These are phyloP conservation scores for Aphelocoma californica DNA, from an alignment of 2,797 vertebrate species.

Conservation along the genomic window DNA sequence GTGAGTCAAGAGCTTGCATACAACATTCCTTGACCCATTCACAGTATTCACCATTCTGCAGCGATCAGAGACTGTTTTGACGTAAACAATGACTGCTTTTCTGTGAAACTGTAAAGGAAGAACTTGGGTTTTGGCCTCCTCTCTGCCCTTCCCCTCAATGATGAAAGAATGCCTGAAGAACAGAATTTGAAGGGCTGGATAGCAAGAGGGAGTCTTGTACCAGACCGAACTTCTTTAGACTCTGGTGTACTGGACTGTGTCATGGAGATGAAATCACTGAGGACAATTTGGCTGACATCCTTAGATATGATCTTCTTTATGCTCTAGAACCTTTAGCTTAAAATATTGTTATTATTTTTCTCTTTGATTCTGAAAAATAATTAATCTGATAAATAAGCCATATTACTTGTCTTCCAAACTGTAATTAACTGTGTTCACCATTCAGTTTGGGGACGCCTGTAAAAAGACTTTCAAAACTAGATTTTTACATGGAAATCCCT, in stretches of 20 bases:
- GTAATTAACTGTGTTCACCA: background rate
- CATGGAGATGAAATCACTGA: background rate
- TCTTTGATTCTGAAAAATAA: background rate
- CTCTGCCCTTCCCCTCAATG: background rate
- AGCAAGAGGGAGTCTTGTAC: background rate
- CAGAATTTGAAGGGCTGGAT: background rate
- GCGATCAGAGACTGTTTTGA: background rate
- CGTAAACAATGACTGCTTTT: background rate
- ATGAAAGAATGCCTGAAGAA: background rate
- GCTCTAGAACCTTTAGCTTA: background rate
- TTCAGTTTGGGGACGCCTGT: fast-evolving
- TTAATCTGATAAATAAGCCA: background rate
- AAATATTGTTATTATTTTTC: background rate
- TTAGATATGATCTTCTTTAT: background rate
- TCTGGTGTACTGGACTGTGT: background rate
- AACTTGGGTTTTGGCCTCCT: background rate
- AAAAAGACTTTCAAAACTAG: background rate
- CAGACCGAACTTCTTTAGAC: background rate
- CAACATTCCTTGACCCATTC: background rate
- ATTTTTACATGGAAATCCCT: background rate
- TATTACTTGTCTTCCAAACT: background rate
- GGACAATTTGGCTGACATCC: background rate
- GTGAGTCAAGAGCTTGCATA: background rate
- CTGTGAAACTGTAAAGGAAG: background rate
- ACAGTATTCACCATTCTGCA: fast-evolving